Evolutionary conservation across 2,888 invertebrate genomes (phyloP), one percentile per base, ranked within the genome.

Genomic region (Caenorhabditis auriculariae): DNA sequence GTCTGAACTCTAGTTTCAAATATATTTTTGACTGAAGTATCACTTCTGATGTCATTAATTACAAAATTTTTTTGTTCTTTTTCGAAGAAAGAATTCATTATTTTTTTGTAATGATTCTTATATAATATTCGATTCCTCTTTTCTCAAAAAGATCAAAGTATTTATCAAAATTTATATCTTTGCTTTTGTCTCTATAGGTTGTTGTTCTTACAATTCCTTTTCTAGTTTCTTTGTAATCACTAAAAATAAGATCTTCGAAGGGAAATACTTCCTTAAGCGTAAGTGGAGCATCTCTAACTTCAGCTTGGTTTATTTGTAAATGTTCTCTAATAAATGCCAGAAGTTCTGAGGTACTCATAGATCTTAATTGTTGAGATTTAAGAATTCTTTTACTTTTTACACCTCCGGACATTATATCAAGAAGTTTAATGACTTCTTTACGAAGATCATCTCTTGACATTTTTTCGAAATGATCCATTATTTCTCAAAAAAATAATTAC

Each of bases 1-100:
- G 47, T 56, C 42, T 39, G 27, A 41, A 51, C 46, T 49, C 47
- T 54, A 57, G 23, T 15, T 15, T 32, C 3, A 65, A 53, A 26
- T 27, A 23, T 17, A 63, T 63, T 63, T 65, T 65, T 63, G 23
- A 64, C 53, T 44, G 27, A 39, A 37, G 7, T 52, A 37, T 57
- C 45, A 26, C 28, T 57, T 17, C 26, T n/a, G 28, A 66, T 53
- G 29, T 66, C 65, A 38, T 54, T 46, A 35, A 63, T 37, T 21
- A 65, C 57, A 44, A 7, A 15, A 44, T 41, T 41, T 48, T 58
- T 63, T 21, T 12, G n/a, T n/a, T 57, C 58, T 35, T 65, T 58
- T 49, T 54, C 28, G 23, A 65, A 54, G 26, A 63, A 65, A 21
- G 37, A 29, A 28, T 58, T 44, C 9, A 61, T n/a, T 23, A 4